Conservation (phyloP, 2,888 invertebrate species). For the Tachystola acroxantha region DNA sequence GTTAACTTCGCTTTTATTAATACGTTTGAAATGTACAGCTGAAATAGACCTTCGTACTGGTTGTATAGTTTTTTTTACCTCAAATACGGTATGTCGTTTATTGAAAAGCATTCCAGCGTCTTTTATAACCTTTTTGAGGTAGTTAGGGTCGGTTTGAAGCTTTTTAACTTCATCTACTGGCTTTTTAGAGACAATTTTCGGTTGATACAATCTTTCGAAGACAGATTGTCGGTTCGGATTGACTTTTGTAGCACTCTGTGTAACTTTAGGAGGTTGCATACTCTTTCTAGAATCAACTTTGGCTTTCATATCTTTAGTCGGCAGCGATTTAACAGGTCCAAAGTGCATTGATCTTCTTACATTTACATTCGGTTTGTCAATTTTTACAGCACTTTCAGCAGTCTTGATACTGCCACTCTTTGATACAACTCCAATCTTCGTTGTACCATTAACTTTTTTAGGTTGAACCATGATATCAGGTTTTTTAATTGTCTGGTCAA, state of each 20-base stretch:
- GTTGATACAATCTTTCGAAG: slow-evolving; percentile 61
- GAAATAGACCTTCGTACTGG: slow-evolving; percentile 63
- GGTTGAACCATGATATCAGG: too few relatives aligned
- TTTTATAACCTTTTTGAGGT: slow-evolving; percentile 41
- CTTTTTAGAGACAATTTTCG: slow-evolving; percentile 34
- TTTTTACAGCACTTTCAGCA: too few relatives aligned
- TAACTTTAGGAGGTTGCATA: slow-evolving; percentile 1
- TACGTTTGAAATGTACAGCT: slow-evolving; percentile 64
- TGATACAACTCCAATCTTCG: background rate
- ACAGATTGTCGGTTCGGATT: slow-evolving; percentile 37
- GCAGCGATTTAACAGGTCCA: too few relatives aligned
- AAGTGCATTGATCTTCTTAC: too few relatives aligned
- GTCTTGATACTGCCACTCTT: too few relatives aligned
- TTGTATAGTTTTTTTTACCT: slow-evolving; percentile 21
- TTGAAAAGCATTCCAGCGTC: slow-evolving; percentile 36
- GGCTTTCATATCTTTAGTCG: too few relatives aligned
- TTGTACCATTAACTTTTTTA: background rate
- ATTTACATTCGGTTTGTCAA: too few relatives aligned
- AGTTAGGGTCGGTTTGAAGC: slow-evolving; percentile 41
- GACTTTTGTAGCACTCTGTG: slow-evolving; percentile 8
- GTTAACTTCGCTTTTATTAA: slow-evolving; percentile 43
- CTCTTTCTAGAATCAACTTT: slow-evolving; percentile 17
- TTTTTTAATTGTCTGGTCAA: background rate
- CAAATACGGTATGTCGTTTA: slow-evolving; percentile 43
- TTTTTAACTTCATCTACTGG: slow-evolving; percentile 30